Percentiles rank a stretch among this genome's conserved stretches.
These are phyloP conservation scores for Branchellion lobata DNA, from an alignment of 2,888 invertebrate genomes.

Conservation along the genomic window DNA sequence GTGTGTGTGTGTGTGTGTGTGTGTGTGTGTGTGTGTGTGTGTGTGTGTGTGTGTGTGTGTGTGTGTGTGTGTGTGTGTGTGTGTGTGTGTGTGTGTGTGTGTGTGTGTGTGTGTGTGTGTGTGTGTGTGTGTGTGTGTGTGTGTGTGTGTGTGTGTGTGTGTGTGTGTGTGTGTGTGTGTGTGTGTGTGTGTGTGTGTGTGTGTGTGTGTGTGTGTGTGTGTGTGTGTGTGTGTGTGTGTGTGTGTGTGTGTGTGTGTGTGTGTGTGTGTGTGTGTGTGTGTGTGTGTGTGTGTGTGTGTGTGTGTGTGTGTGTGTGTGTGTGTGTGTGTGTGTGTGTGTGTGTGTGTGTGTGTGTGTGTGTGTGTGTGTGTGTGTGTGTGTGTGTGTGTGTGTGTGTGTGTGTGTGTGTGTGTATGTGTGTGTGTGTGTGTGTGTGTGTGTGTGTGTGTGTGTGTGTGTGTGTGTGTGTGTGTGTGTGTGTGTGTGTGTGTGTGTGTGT, in stretches of 20 bases:
- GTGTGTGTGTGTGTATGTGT: not conserved
- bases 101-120: slow-evolving; percentile 47
- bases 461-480: too few species aligned
- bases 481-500: too few species aligned
- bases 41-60: slow-evolving; percentile 47
- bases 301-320: slow-evolving; percentile 41
- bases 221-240: slow-evolving; percentile 45
- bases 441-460: too few species aligned
- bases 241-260: slow-evolving; percentile 31
- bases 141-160: slow-evolving; percentile 47
- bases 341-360: slow-evolving; percentile 14
- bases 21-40: slow-evolving; percentile 46
- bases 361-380: not conserved
- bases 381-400: not conserved
- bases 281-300: slow-evolving; percentile 45
- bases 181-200: slow-evolving; percentile 46
- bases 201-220: slow-evolving; percentile 47
- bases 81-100: slow-evolving; percentile 46
- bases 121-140: slow-evolving; percentile 47
- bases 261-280: slow-evolving; percentile 40
- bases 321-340: slow-evolving; percentile 37
- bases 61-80: slow-evolving; percentile 46
- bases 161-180: slow-evolving; percentile 44
- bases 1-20: slow-evolving; percentile 47
- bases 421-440: too few species aligned